Percentiles rank a stretch among this genome's conserved stretches.
These are phyloP conservation scores for Acrobeloides nanus DNA, from an alignment of 2,888 invertebrate genomes.

Conservation along the genomic window DNA sequence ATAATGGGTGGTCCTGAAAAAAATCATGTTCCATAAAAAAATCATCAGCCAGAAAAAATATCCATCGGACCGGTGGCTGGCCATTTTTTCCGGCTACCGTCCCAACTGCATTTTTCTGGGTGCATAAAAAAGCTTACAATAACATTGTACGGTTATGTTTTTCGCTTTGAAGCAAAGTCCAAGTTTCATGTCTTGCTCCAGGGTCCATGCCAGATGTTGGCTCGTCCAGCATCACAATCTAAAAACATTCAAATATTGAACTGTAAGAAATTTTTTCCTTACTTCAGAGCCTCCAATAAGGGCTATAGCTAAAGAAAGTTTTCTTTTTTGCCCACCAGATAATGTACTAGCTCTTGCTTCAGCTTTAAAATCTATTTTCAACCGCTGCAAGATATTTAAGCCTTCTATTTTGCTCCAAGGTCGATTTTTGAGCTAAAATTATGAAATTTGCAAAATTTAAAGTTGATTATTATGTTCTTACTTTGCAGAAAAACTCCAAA, in stretches of 20 bases:
- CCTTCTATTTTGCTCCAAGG: conserved; percentile 63
- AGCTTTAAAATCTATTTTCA: conserved; percentile 66
- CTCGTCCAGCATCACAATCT: conserved; percentile 47
- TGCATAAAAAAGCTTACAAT: too few species aligned
- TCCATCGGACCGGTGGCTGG: too few species aligned
- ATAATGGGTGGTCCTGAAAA: too few species aligned
- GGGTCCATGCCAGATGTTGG: conserved; percentile 60
- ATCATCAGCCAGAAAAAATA: too few species aligned
- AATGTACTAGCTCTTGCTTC: conserved; percentile 62
- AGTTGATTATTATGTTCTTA: conserved; percentile 56
- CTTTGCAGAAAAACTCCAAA: conserved; percentile 70
- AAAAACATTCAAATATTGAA: too few species aligned
- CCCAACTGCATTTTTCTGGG: too few species aligned
- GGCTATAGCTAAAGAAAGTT: conserved; percentile 70
- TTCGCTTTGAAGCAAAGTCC: conserved; percentile 68
- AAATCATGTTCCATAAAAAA: too few species aligned
- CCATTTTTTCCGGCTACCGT: too few species aligned
- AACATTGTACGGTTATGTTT: conserved; percentile 66
- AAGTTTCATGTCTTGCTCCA: conserved; percentile 61
- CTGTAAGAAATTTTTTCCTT: neutral
- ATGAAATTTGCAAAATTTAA: too few species aligned
- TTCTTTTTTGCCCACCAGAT: conserved; percentile 70
- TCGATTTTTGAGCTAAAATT: conserved; percentile 68
- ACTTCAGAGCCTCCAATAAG: conserved; percentile 68
- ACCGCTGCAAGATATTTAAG: conserved; percentile 62